Conservation (phyloP, 2,113 vertebrate species). For the Bujurquina vittata region DNA sequence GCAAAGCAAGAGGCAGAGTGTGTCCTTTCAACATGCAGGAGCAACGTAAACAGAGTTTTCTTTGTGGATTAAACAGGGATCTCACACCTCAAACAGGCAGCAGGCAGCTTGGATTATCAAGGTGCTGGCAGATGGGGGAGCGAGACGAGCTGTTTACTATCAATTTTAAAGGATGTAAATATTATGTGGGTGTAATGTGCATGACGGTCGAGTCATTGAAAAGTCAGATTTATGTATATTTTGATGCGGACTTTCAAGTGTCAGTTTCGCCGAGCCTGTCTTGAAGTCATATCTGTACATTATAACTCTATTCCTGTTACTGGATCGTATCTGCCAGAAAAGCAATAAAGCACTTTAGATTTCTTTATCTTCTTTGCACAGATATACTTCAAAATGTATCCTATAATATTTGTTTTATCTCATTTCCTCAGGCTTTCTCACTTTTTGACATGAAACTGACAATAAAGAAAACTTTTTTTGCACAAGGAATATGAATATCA, state of each 20-base stretch:
- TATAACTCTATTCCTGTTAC: constrained; percentile 1
- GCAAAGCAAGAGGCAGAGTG: not conserved
- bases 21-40: constrained; percentile 26
- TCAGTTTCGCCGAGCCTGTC: constrained; percentile 21
- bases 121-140: constrained; percentile 17
- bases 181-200: constrained; percentile 33
- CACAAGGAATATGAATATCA: not conserved
- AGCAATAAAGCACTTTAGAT: constrained; percentile 14
- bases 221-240: constrained; percentile 31
- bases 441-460: constrained; percentile 3
- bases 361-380: constrained; percentile 7
- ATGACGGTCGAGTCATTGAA: constrained; percentile 22
- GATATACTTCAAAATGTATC: constrained; percentile 4
- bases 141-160: constrained; percentile 35
- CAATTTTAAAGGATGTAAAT: constrained; percentile 49
- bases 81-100: constrained; percentile 37
- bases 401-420: constrained; percentile 12
- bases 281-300: not conserved
- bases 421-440: not conserved
- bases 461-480: not conserved
- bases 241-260: constrained; percentile 19
- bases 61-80: constrained; percentile 22
- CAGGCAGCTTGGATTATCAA: constrained; percentile 10
- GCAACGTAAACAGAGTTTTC: not conserved
- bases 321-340: constrained; percentile 13